phyloP scores from a whole-genome alignment of 2,888 invertebrate genomes.

The Carabus problematicus region DNA sequence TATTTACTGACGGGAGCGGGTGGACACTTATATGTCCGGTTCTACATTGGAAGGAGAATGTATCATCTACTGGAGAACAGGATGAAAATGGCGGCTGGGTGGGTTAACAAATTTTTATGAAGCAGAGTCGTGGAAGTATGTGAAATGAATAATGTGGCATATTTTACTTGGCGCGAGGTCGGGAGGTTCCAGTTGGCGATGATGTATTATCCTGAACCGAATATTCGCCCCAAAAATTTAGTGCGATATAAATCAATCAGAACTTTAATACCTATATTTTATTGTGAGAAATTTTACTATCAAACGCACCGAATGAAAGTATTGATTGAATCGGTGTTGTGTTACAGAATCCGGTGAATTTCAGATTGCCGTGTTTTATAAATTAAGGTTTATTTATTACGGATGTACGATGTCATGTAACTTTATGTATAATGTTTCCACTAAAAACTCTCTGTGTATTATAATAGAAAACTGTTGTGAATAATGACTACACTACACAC shows the following conservation, averaged over 20 bases:
- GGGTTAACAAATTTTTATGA: constrained; percentile 28
- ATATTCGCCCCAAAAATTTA: constrained; percentile 38
- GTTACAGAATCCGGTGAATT: constrained; percentile 15
- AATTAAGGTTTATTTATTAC: constrained; percentile 22
- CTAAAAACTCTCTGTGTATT: too few species aligned
- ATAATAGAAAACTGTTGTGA: too few species aligned
- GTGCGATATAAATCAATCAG: constrained; percentile 33
- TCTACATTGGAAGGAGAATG: too few species aligned
- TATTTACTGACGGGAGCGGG: not conserved
- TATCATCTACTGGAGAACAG: not conserved
- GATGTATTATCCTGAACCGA: constrained; percentile 35
- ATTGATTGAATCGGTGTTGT: constrained; percentile 18
- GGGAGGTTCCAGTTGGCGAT: constrained; percentile 9
- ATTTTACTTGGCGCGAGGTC: constrained; percentile 21
- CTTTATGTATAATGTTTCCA: constrained; percentile 1
- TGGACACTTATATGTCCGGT: not conserved
- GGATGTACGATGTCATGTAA: not conserved
- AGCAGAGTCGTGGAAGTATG: constrained; percentile 28
- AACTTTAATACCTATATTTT: constrained; percentile 35
- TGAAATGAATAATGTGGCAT: constrained; percentile 31
- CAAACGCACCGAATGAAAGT: constrained; percentile 23
- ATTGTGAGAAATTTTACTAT: constrained; percentile 33
- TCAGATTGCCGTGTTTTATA: constrained; percentile 14
- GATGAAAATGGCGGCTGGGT: not conserved
- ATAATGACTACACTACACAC: too few species aligned